Conservation (phyloP, 2,797 vertebrate species). For the Manis pentadactyla region DNA sequence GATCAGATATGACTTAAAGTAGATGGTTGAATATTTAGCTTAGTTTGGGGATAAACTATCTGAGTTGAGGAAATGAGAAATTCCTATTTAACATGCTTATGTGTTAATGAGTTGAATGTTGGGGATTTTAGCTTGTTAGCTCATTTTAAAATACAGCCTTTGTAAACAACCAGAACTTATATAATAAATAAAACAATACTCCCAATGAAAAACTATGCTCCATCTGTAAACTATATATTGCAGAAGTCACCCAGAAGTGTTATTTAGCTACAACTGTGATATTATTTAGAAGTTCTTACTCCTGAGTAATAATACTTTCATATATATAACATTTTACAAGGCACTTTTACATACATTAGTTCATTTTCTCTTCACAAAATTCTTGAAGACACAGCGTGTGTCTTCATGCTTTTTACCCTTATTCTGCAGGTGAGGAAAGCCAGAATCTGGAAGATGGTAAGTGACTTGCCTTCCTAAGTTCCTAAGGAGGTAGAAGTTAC, state of each 20-base stretch:
- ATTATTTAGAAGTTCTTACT: slow-evolving; percentile 11
- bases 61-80: background rate
- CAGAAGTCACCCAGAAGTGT: background rate
- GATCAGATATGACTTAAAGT: background rate
- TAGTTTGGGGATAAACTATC: slow-evolving; percentile 12
- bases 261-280: background rate
- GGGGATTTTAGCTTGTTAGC: background rate
- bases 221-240: background rate
- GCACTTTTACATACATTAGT: background rate
- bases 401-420: background rate
- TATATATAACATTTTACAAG: background rate
- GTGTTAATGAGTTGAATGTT: background rate
- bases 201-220: background rate
- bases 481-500: background rate
- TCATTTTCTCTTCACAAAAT: slow-evolving; percentile 15
- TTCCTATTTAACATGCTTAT: background rate
- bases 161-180: background rate
- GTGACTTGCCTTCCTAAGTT: background rate
- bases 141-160: slow-evolving; percentile 32
- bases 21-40: slow-evolving; percentile 7
- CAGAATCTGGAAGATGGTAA: background rate
- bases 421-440: background rate
- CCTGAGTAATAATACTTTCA: background rate
- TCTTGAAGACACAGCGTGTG: background rate
- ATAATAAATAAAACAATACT: slow-evolving; percentile 8